These are phyloP conservation scores for Liparis tanakae DNA, from an alignment of 2,797 vertebrate genomes.

Conservation along the genomic window DNA sequence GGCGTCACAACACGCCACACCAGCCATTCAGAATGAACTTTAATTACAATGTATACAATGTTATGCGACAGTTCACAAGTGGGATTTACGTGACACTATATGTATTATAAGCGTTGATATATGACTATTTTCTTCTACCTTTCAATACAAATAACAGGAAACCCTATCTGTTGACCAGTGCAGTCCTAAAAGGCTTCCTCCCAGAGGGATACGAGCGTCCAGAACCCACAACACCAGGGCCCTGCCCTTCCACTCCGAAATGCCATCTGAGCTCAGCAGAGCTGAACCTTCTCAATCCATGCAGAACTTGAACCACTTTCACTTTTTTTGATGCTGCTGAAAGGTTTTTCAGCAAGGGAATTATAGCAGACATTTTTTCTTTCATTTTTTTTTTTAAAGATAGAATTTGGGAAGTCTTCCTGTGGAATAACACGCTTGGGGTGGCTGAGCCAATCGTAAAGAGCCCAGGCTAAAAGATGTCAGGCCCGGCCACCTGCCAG, in stretches of 20 bases:
- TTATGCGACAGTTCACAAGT: neutral
- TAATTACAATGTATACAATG: neutral
- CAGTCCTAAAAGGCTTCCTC: conserved; percentile 62
- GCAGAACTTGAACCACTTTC: conserved; percentile 74
- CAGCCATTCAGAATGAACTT: neutral
- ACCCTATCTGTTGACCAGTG: conserved; percentile 51
- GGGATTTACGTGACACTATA: neutral
- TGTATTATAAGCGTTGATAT: neutral
- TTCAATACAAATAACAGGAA: conserved; percentile 54
- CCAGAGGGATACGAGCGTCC: conserved; percentile 61
- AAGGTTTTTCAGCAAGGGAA: conserved; percentile 64
- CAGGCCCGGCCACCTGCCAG: conserved; percentile 63
- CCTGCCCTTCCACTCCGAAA: conserved; percentile 72
- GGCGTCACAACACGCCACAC: neutral
- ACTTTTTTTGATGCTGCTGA: conserved; percentile 53
- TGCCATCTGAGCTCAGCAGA: conserved; percentile 72
- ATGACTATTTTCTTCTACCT: conserved; percentile 26
- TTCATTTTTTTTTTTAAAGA: conserved; percentile 51
- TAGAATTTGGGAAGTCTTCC: conserved; percentile 67
- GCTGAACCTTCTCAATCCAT: conserved; percentile 77
- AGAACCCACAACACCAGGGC: conserved; percentile 72
- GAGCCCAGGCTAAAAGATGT: conserved; percentile 57
- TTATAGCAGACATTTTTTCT: conserved; percentile 57
- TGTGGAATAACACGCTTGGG: conserved; percentile 66
- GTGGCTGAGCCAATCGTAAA: conserved; percentile 59